Conservation (phyloP, 2,113 vertebrate species). For the Rhea pennata region DNA sequence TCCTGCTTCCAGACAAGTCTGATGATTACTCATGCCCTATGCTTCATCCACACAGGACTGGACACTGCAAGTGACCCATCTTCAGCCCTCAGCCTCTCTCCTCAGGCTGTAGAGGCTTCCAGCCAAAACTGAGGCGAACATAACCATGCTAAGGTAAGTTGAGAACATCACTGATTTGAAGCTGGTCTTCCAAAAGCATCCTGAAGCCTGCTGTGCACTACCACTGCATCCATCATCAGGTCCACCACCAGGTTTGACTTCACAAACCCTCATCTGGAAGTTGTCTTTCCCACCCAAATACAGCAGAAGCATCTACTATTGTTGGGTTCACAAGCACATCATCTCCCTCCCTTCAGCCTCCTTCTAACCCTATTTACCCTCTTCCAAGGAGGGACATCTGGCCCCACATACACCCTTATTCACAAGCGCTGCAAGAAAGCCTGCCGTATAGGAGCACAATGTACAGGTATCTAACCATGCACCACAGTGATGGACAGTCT, state of each 20-base stretch:
- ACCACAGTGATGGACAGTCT: accelerated
- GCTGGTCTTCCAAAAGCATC: too few relatives aligned
- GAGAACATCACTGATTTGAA: too few relatives aligned
- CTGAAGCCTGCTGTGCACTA: too few relatives aligned
- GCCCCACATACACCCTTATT: accelerated
- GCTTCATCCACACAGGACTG: too few relatives aligned
- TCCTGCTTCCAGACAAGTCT: too few relatives aligned
- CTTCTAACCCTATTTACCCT: not conserved
- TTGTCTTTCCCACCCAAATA: accelerated
- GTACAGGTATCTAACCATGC: accelerated
- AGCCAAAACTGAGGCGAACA: not conserved
- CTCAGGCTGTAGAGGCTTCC: not conserved
- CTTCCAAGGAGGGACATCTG: not conserved
- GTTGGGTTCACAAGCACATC: not conserved
- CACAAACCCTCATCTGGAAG: not conserved
- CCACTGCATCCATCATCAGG: accelerated
- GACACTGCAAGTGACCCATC: too few relatives aligned
- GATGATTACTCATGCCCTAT: too few relatives aligned
- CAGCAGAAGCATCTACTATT: not conserved
- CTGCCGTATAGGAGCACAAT: accelerated
- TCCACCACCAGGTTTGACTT: not conserved
- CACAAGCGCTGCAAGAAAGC: not conserved
- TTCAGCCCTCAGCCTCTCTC: not conserved
- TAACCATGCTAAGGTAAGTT: too few relatives aligned
- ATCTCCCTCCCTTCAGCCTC: not conserved